A percentile compares a stretch with the other conserved stretches of the same genome.
These are phyloP conservation scores for Chaetura pelagica DNA, from an alignment of 2,113 vertebrate species.

Conservation along the genomic window DNA sequence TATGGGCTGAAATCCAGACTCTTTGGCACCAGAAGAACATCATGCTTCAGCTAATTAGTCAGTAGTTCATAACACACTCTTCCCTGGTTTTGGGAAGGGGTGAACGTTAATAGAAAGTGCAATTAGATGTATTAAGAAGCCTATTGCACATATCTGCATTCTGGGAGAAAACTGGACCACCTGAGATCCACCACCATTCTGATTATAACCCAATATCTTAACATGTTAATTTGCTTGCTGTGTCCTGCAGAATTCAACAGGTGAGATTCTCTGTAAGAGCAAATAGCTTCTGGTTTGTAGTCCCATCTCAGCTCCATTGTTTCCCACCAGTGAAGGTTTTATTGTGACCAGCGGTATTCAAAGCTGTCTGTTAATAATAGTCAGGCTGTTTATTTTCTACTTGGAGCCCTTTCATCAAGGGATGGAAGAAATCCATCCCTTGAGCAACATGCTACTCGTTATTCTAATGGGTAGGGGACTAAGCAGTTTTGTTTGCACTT, in stretches of 20 bases:
- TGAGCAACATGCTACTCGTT: neutral
- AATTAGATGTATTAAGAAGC: neutral
- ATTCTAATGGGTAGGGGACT: rapidly evolving
- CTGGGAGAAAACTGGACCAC: neutral
- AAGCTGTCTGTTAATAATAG: neutral
- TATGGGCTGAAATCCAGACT: neutral
- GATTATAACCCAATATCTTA: neutral
- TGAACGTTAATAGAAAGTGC: neutral
- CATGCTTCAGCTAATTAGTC: neutral
- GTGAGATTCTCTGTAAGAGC: neutral
- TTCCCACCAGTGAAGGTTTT: neutral
- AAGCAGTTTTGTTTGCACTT: neutral
- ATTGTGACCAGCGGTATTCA: rapidly evolving
- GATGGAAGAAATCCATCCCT: neutral
- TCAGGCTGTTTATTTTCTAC: neutral
- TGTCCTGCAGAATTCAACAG: neutral
- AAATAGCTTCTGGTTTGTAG: neutral
- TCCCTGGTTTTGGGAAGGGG: rapidly evolving
- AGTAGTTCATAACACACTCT: neutral
- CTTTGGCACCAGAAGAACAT: neutral
- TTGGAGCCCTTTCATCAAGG: neutral
- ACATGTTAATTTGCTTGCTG: neutral
- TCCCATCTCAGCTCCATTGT: neutral
- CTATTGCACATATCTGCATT: neutral
- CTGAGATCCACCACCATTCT: neutral